Evolutionary conservation across 2,888 invertebrate species (phyloP).

Genomic region (Drosophila monieri): DNA sequence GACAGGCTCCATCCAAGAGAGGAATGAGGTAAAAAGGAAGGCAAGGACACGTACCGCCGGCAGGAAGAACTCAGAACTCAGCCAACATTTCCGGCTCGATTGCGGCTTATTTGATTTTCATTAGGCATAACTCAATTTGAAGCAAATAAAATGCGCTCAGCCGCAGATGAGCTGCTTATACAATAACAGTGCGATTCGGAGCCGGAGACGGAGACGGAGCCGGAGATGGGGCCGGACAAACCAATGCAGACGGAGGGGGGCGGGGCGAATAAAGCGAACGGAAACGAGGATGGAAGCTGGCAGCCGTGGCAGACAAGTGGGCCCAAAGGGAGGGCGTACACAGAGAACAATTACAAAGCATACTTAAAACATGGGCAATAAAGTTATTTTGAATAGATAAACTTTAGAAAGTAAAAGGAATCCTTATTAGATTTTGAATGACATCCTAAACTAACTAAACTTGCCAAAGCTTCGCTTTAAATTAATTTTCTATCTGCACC

Average conservation of each 20-base stretch:
- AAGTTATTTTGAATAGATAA: background rate
- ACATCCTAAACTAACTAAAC: background rate
- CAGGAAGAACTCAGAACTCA: conserved; percentile 26
- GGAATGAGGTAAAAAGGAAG: background rate
- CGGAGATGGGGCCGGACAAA: conserved; percentile 20
- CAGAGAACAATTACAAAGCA: background rate
- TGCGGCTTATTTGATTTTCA: conserved; percentile 81
- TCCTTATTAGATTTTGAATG: too few species aligned
- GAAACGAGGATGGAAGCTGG: conserved; percentile 50
- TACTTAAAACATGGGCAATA: background rate
- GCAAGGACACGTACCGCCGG: conserved; percentile 36
- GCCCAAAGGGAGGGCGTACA: conserved; percentile 6
- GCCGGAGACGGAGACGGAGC: conserved; percentile 25
- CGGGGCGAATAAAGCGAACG: conserved; percentile 62
- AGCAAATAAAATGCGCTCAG: conserved; percentile 76
- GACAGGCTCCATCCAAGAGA: conserved; percentile 18
- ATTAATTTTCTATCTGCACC: background rate
- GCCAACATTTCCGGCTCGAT: conserved; percentile 73
- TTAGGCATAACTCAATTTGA: conserved; percentile 82
- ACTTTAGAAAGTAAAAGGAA: too few species aligned
- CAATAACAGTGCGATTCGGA: conserved; percentile 52
- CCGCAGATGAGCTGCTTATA: conserved; percentile 75
- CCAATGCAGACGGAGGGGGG: conserved; percentile 22
- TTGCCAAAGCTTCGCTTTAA: background rate
- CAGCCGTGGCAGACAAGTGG: conserved; percentile 4